A percentile compares a stretch with the other conserved stretches of the same genome.
These are phyloP conservation scores for Protobothrops mucrosquamatus DNA, from an alignment of 2,113 vertebrate genomes.

Conservation along the genomic window DNA sequence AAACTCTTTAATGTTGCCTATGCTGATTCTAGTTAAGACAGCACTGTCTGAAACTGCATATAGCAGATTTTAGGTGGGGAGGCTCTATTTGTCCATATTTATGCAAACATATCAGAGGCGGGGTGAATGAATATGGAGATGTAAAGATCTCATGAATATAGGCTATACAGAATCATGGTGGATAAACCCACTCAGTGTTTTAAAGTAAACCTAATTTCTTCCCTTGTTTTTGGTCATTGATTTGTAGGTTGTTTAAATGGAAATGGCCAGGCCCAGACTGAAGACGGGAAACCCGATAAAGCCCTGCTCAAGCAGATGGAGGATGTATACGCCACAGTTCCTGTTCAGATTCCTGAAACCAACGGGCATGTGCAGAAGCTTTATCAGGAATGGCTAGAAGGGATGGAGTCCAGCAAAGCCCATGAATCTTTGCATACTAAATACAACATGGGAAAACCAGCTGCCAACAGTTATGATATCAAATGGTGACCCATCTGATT, in stretches of 20 bases:
- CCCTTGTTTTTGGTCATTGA: background rate
- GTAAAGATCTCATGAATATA: background rate
- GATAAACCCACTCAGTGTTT: background rate
- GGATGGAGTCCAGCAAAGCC: slow-evolving; percentile 75
- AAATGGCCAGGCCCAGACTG: slow-evolving; percentile 75
- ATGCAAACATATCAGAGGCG: background rate
- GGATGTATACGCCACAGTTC: slow-evolving; percentile 79
- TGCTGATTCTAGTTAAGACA: background rate
- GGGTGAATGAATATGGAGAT: background rate
- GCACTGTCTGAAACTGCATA: background rate
- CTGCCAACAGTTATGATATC: slow-evolving; percentile 65
- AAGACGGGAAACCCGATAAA: slow-evolving; percentile 76
- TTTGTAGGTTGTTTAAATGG: slow-evolving; percentile 87
- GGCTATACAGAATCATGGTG: too few species aligned
- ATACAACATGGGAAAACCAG: slow-evolving; percentile 61
- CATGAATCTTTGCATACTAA: slow-evolving; percentile 79
- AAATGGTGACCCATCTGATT: slow-evolving; percentile 66
- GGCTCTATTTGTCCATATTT: background rate
- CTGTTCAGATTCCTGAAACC: slow-evolving; percentile 77
- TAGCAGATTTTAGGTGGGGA: background rate
- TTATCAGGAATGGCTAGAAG: slow-evolving; percentile 90
- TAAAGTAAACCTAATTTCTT: background rate
- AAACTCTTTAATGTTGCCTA: background rate
- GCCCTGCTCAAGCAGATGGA: slow-evolving; percentile 86
- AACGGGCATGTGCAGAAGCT: slow-evolving; percentile 76